Percentiles rank a stretch among this genome's conserved stretches.
These are phyloP conservation scores for Zaprionus davidi DNA, from an alignment of 1,140 invertebrate genomes.

Conservation along the genomic window DNA sequence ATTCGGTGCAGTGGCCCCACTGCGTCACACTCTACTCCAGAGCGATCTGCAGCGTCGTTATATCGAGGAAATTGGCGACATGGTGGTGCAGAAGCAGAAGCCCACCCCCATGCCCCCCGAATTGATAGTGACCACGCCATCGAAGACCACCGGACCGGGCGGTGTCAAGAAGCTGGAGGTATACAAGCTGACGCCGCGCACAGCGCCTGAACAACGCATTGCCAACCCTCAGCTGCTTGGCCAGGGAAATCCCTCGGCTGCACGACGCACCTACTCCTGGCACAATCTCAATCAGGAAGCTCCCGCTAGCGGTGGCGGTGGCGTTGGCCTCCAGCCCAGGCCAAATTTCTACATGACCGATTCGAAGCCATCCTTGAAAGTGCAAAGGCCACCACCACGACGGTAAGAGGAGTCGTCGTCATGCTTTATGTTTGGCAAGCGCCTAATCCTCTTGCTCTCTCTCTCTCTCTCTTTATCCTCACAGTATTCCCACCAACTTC, in stretches of 20 bases:
- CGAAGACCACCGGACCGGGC: constrained; percentile 46
- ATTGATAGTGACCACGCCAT: constrained; percentile 78
- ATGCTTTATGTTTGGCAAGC: background rate
- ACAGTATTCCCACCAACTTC: constrained; percentile 59
- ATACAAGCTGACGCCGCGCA: constrained; percentile 67
- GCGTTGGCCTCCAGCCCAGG: background rate
- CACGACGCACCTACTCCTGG: constrained; percentile 81
- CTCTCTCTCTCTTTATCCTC: background rate
- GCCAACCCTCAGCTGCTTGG: constrained; percentile 9
- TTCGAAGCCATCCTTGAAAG: constrained; percentile 41
- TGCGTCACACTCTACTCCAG: constrained; percentile 68
- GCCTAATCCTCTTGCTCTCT: background rate
- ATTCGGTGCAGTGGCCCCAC: constrained; percentile 64
- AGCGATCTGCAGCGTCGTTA: constrained; percentile 77
- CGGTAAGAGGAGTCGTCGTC: constrained; percentile 35
- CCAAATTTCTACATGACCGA: constrained; percentile 42
- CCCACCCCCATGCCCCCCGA: constrained; percentile 76
- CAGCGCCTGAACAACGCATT: constrained; percentile 46
- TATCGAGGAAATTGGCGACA: constrained; percentile 75
- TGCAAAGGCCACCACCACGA: constrained; percentile 37
- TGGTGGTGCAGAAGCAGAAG: constrained; percentile 66
- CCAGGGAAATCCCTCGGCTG: constrained; percentile 13
- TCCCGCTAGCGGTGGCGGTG: background rate
- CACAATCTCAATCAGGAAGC: constrained; percentile 74
- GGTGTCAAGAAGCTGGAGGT: constrained; percentile 57